A percentile compares a stretch with the other conserved stretches of the same genome.
Conservation (phyloP, 2,888 invertebrate species). For the Epinotia ramella region DNA sequence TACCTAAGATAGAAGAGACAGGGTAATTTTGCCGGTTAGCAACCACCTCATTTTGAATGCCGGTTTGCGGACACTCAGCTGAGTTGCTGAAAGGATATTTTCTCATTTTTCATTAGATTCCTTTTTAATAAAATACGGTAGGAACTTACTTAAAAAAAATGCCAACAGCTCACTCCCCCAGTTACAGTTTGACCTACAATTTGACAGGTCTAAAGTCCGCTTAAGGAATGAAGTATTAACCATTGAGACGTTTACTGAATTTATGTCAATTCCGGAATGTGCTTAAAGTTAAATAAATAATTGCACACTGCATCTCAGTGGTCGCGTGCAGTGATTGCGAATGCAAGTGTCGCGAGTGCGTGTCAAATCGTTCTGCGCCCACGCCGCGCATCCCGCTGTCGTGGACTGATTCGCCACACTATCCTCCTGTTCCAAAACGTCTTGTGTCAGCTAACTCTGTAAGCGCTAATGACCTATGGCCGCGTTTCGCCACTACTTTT, state of each 20-base stretch:
- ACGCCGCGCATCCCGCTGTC: slow-evolving; percentile 55
- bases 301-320: slow-evolving; percentile 52
- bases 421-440: slow-evolving; percentile 2
- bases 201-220: too few species aligned
- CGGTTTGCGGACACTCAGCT: too few species aligned
- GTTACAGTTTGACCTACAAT: too few species aligned
- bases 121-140: too few species aligned
- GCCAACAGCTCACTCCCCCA: too few species aligned
- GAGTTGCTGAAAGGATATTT: too few species aligned
- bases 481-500: not conserved
- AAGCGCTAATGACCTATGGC: not conserved
- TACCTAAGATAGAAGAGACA: too few species aligned
- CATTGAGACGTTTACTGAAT: not conserved
- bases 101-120: too few species aligned
- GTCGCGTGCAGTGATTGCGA: slow-evolving; percentile 68
- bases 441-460: not conserved
- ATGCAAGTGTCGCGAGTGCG: slow-evolving; percentile 74
- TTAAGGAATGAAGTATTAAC: too few species aligned
- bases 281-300: slow-evolving; percentile 19
- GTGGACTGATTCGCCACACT: slow-evolving; percentile 49
- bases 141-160: too few species aligned
- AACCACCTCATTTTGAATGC: too few species aligned
- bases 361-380: slow-evolving; percentile 77
- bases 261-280: not conserved
- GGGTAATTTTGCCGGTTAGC: too few species aligned